phyloP scores from a whole-genome alignment of 2,888 invertebrate species.

The Parelbella ahira region DNA sequence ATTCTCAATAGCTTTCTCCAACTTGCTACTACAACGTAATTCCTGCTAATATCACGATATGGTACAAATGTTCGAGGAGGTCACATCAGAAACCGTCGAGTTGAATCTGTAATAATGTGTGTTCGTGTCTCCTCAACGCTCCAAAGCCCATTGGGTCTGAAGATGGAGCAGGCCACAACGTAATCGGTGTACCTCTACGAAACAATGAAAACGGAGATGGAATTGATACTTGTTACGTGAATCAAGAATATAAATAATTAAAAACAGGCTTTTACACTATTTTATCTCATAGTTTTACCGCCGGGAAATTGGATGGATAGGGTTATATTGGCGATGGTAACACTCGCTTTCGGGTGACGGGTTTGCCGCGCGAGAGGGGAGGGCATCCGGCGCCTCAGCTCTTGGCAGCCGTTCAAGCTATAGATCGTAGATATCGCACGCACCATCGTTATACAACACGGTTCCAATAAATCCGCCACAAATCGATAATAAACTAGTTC shows the following conservation, averaged over 20 bases:
- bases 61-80: neutral
- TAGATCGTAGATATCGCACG: constrained; percentile 11
- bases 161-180: too few relatives aligned
- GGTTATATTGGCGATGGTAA: constrained; percentile 1
- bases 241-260: too few relatives aligned
- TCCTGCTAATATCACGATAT: constrained; percentile 4
- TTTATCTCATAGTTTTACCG: too few relatives aligned
- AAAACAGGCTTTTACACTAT: constrained; percentile 16
- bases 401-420: constrained; percentile 16
- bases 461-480: constrained; percentile 8
- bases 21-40: constrained; percentile 7
- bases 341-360: neutral
- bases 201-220: constrained; percentile 2
- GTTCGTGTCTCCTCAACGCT: constrained; percentile 2
- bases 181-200: constrained; percentile 8
- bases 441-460: constrained; percentile 13
- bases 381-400: too few relatives aligned
- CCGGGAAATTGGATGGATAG: constrained; percentile 9
- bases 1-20: constrained; percentile 11
- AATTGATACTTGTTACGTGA: too few relatives aligned
- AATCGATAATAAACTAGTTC: constrained; percentile 11
- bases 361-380: too few relatives aligned
- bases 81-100: constrained; percentile 2
- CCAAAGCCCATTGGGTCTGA: neutral
- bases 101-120: constrained; percentile 5